A percentile compares a stretch with the other conserved stretches of the same genome.
Evolutionary conservation across 2,888 invertebrate genomes (phyloP).

Genomic region (Drosophila merina): DNA sequence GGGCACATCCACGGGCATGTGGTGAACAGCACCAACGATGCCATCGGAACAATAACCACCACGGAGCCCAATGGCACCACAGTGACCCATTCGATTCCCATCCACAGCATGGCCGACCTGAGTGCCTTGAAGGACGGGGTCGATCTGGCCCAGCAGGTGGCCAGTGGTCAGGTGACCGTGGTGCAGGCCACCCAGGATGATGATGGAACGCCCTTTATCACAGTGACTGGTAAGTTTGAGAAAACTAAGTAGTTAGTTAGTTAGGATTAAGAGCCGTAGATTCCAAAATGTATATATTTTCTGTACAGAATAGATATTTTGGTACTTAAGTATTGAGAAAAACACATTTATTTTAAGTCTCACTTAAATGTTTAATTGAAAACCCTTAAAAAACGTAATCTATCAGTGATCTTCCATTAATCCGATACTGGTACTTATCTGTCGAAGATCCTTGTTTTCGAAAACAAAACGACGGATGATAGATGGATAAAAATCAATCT

Average conservation of each 20-base stretch:
- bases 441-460: background rate
- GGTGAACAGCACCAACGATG: constrained; percentile 55
- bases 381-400: background rate
- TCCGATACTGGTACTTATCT: background rate
- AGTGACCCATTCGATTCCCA: constrained; percentile 45
- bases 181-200: constrained; percentile 78
- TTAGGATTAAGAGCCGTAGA: too few relatives aligned
- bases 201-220: constrained; percentile 81
- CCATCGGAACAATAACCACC: constrained; percentile 47
- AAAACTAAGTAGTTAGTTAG: background rate
- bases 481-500: constrained; percentile 29
- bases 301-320: too few relatives aligned
- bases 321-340: too few relatives aligned
- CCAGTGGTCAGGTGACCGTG: constrained; percentile 81
- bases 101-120: constrained; percentile 73
- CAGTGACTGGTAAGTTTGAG: constrained; percentile 82
- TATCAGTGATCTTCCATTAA: background rate
- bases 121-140: constrained; percentile 76
- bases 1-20: constrained; percentile 56
- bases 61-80: constrained; percentile 45
- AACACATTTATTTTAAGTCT: too few relatives aligned
- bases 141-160: constrained; percentile 81
- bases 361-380: background rate
- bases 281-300: too few relatives aligned
- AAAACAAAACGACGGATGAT: constrained; percentile 2